These are phyloP conservation scores for Arctopsyche grandis DNA, from an alignment of 1,140 invertebrate genomes.

Conservation along the genomic window DNA sequence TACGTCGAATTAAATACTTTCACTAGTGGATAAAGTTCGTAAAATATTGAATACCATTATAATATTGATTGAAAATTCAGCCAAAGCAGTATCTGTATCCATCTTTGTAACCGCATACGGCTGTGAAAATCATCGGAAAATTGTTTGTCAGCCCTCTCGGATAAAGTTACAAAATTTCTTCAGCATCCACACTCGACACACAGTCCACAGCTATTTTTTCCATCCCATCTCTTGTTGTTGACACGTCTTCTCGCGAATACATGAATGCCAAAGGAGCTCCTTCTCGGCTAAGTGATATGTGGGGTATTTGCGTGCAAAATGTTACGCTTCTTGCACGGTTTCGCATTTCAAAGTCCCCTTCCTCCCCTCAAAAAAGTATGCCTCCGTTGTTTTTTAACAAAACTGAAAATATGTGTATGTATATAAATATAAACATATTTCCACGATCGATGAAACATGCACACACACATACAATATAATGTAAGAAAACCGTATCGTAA, in stretches of 20 bases:
- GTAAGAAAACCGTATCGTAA: too few species aligned
- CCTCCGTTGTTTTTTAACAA: neutral
- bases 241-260: constrained; percentile 39
- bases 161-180: too few species aligned
- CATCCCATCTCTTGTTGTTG: constrained; percentile 8
- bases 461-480: too few species aligned
- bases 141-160: too few species aligned
- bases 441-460: too few species aligned
- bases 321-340: constrained; percentile 32
- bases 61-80: too few species aligned
- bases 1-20: too few species aligned
- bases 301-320: constrained; percentile 41
- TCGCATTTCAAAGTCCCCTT: constrained; percentile 36
- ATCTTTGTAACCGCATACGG: too few species aligned
- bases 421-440: neutral
- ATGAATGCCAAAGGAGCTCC: constrained; percentile 36
- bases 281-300: constrained; percentile 40
- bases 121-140: too few species aligned
- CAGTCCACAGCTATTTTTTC: neutral
- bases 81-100: too few species aligned
- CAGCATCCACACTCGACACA: neutral
- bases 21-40: too few species aligned
- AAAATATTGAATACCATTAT: too few species aligned
- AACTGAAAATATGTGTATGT: neutral
- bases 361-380: neutral